Evolutionary conservation across 2,888 invertebrate species (phyloP).

Genomic region (Cryptophagus acutangulus): DNA sequence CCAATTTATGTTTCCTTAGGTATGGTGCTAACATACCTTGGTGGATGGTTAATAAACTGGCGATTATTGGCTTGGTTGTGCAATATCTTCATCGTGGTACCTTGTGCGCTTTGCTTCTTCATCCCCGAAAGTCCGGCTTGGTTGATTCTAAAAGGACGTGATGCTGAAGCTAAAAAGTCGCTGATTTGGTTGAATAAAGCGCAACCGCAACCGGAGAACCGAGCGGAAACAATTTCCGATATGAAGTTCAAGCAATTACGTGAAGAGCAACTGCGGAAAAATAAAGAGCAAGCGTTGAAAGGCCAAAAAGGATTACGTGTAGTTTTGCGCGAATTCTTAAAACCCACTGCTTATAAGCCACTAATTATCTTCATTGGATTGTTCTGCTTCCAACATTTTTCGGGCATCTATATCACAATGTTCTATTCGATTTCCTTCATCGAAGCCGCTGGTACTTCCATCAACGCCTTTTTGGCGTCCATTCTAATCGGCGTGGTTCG

Average conservation of each 20-base stretch:
- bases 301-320: constrained; percentile 37
- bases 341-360: constrained; percentile 58
- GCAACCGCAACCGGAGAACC: constrained; percentile 43
- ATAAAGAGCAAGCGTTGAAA: constrained; percentile 35
- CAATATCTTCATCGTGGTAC: constrained; percentile 51
- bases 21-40: constrained; percentile 54
- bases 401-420: constrained; percentile 58
- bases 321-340: constrained; percentile 47
- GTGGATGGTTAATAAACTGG: constrained; percentile 54
- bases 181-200: constrained; percentile 50
- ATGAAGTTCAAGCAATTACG: constrained; percentile 50
- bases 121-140: constrained; percentile 58
- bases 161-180: constrained; percentile 51
- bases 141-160: constrained; percentile 53
- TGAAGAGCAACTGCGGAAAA: constrained; percentile 51
- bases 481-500: constrained; percentile 55
- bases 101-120: constrained; percentile 50
- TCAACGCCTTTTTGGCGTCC: constrained; percentile 54
- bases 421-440: constrained; percentile 59
- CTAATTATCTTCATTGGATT: constrained; percentile 52
- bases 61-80: constrained; percentile 54
- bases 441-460: constrained; percentile 50
- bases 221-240: constrained; percentile 45
- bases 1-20: constrained; percentile 56
- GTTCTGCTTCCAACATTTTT: constrained; percentile 57